Evolutionary conservation across 2,797 vertebrate species (phyloP).

Genomic region (Platalea minor): DNA sequence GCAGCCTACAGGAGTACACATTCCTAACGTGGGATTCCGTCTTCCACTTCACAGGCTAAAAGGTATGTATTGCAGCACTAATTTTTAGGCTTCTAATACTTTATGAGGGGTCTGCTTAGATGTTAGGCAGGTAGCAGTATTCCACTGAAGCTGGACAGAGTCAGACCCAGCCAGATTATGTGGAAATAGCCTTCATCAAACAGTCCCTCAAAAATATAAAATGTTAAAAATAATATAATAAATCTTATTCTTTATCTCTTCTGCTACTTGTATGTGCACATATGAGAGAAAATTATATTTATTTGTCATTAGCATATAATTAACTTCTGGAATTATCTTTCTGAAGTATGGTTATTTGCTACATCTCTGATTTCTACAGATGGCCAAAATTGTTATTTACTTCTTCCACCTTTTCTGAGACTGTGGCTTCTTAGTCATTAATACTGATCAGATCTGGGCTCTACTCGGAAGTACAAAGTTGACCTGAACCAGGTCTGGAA

Average conservation of each 20-base stretch:
- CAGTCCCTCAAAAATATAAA: not conserved
- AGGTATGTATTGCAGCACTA: not conserved
- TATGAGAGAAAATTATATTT: not conserved
- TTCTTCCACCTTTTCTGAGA: not conserved
- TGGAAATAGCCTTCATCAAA: not conserved
- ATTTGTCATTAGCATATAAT: not conserved
- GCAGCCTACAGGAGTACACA: not conserved
- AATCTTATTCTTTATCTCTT: not conserved
- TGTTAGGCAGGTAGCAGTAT: not conserved
- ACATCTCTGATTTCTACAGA: not conserved
- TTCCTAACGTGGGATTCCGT: not conserved
- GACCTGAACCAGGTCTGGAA: not conserved
- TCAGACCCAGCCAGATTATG: not conserved
- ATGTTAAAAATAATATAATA: not conserved
- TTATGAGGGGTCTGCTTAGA: not conserved
- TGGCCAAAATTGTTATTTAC: not conserved
- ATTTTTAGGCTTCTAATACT: not conserved
- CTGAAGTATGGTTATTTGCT: not conserved
- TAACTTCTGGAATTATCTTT: not conserved
- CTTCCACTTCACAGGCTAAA: not conserved
- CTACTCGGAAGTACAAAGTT: not conserved
- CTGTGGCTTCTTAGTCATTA: not conserved
- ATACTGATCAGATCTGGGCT: not conserved
- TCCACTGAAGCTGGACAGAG: not conserved
- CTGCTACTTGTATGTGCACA: not conserved